Base-by-base conservation (phyloP, 2,797 vertebrate genomes). In the Chelidonichthys spinosus region DNA sequence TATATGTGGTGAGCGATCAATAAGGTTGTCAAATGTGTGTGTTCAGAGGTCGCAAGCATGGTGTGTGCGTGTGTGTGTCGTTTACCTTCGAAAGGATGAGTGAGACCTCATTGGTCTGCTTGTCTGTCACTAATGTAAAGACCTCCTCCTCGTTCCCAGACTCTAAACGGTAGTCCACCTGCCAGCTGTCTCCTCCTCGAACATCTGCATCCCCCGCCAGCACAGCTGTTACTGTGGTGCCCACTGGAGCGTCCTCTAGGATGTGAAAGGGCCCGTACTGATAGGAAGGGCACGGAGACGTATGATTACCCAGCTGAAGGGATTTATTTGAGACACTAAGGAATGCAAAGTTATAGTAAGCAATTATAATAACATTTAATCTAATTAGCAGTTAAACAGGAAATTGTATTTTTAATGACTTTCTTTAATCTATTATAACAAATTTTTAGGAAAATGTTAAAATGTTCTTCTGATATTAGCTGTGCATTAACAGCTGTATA, bases 191-290 rank as follows among this genome's bases (percentile, higher is more conserved):
- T 68, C 94, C 94, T 43, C 94, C 92, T 5, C 94, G 87, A 61
- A 95, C 92, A 80, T 96, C 96, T 5, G 93, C 95, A 83, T 95
- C 95, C 46, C 93, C 89, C 9, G 94, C 94, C 7, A 66, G 81
- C 63, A 92, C 85, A 4, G 91, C 84, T 69, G 93, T 84, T 17
- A 96, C 91, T 4, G 94, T 90, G 49, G 91, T 88, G n/a, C 92
- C 94, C 18, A 90, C 85, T 5, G 82, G 44, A 58, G 90, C 71
- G 4, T 95, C 93, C 81, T 95, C 93, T 5, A 87, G 73, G 74
- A 96, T 85, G 87, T 89, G 90, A 62, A 95, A 78, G 3, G 92
- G 84, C 33, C 94, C 94, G 0, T 94, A 93, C 95, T 95, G 87
- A 63, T 3, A 14, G 61, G n/a, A n/a, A 59, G 17, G 25, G 64